Conservation (phyloP, 2,113 vertebrate species). For the Calyptomena viridis region DNA sequence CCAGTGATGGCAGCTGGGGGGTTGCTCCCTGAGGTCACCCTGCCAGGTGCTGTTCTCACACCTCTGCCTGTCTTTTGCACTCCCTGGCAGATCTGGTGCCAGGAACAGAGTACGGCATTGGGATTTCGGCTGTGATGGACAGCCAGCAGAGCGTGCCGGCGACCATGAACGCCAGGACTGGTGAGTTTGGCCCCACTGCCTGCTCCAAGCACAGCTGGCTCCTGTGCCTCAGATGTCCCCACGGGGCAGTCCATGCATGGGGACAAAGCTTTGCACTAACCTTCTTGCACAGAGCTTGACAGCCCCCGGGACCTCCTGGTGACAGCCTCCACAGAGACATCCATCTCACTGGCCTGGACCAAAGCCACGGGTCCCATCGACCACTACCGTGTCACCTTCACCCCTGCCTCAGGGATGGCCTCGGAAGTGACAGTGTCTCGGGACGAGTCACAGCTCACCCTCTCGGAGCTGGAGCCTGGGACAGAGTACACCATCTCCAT, state of each 20-base stretch:
- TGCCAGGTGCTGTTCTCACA: neutral
- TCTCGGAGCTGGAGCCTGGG: slow-evolving; percentile 88
- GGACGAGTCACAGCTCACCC: slow-evolving; percentile 79
- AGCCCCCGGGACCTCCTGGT: slow-evolving; percentile 88
- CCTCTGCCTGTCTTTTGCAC: neutral
- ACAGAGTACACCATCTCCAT: slow-evolving; percentile 95
- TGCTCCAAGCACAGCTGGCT: neutral
- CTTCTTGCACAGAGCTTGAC: slow-evolving; percentile 82
- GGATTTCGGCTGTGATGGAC: slow-evolving; percentile 89
- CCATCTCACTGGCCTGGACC: slow-evolving; percentile 91
- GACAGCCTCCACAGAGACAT: slow-evolving; percentile 89
- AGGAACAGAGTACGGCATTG: slow-evolving; percentile 94
- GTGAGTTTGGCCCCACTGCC: slow-evolving; percentile 70
- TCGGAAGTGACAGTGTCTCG: slow-evolving; percentile 86
- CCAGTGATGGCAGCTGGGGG: neutral
- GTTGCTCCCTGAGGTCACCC: neutral
- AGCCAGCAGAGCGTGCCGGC: slow-evolving; percentile 90
- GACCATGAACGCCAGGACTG: slow-evolving; percentile 95
- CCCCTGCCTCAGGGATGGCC: slow-evolving; percentile 83
- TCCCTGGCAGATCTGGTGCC: slow-evolving; percentile 84
- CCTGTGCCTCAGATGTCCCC: neutral
- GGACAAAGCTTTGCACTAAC: neutral
- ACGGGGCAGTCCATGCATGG: neutral
- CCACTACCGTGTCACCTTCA: slow-evolving; percentile 91
- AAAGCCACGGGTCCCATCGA: slow-evolving; percentile 90